These are phyloP conservation scores for Trichopoda pennipes DNA, from an alignment of 2,888 invertebrate species.

Conservation along the genomic window DNA sequence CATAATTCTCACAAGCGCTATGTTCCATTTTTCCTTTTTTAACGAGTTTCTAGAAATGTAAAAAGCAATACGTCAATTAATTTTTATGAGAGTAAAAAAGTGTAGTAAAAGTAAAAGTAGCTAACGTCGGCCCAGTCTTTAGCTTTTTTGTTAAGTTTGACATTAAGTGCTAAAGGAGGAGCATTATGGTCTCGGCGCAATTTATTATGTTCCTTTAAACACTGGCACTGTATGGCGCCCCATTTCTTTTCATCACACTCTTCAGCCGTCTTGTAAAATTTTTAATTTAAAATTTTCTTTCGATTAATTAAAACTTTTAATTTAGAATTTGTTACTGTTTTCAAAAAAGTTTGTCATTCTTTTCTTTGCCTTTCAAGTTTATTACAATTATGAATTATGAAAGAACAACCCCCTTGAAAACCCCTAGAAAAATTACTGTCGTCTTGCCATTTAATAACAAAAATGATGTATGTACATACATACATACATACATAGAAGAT, in stretches of 20 bases:
- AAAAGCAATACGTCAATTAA: not conserved
- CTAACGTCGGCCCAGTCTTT: constrained; percentile 7
- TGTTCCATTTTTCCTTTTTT: constrained; percentile 9
- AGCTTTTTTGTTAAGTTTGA: not conserved
- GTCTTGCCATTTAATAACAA: not conserved
- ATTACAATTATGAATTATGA: constrained; percentile 31
- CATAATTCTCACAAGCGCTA: constrained; percentile 6
- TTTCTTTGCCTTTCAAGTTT: not conserved
- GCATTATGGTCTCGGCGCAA: constrained; percentile 19
- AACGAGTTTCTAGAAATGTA: not conserved
- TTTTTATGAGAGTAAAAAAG: not conserved
- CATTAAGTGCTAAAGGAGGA: not conserved
- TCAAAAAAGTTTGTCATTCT: not conserved
- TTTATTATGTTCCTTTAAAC: constrained; percentile 19
- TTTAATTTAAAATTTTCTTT: not conserved
- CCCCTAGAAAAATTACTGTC: not conserved
- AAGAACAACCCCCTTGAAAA: constrained; percentile 12
- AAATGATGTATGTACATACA: not conserved
- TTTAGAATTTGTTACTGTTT: not conserved
- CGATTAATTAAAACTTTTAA: not conserved
- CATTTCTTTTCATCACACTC: constrained; percentile 10
- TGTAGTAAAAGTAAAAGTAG: not conserved
- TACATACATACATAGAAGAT: not conserved
- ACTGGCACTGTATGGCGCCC: constrained; percentile 23
- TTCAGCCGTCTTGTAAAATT: not conserved